Conservation (phyloP, 2,113 vertebrate species). For the Physeter macrocephalus region DNA sequence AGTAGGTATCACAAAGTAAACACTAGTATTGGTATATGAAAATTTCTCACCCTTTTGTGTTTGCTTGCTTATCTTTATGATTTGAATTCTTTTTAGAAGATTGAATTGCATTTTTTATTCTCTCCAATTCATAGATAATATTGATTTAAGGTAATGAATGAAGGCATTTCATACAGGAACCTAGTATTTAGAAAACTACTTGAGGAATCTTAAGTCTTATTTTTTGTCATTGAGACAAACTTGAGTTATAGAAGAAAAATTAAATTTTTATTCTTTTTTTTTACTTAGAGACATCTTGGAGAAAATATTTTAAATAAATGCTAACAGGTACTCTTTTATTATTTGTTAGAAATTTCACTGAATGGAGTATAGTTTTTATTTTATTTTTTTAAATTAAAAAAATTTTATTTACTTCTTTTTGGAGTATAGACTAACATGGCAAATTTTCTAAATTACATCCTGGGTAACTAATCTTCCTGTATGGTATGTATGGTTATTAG, state of each 20-base stretch:
- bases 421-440: background rate
- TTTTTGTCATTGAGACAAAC: conserved; percentile 6
- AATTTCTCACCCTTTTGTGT: background rate
- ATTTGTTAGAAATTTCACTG: background rate
- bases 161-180: background rate
- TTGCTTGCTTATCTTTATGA: background rate
- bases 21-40: background rate
- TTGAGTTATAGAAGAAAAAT: background rate
- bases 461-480: background rate
- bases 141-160: background rate
- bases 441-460: background rate
- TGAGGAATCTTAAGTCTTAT: background rate
- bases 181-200: background rate
- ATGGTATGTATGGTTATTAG: background rate
- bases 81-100: background rate
- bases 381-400: background rate
- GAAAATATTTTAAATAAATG: background rate
- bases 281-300: background rate
- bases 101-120: background rate
- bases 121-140: background rate
- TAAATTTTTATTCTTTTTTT: background rate
- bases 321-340: background rate
- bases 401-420: background rate
- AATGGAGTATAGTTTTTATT: background rate
- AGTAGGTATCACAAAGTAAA: background rate